A percentile compares a stretch with the other conserved stretches of the same genome.
These are phyloP conservation scores for Apodemus speciosus DNA, from an alignment of 2,113 vertebrate genomes.

Conservation along the genomic window DNA sequence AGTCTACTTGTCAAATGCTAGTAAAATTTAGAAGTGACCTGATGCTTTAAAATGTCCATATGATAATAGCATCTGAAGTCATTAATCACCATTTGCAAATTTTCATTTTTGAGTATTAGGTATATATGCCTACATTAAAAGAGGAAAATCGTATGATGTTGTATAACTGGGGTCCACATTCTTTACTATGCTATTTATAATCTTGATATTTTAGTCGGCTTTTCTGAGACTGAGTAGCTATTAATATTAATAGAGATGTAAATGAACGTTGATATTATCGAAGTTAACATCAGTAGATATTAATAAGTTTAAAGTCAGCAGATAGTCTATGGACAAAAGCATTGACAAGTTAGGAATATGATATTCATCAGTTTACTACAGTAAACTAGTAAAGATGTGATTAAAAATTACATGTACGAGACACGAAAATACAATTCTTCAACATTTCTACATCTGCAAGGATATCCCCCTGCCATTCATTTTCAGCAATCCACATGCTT, in stretches of 20 bases:
- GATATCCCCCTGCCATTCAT: neutral
- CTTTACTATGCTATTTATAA: conserved; percentile 9
- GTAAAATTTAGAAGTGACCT: conserved; percentile 61
- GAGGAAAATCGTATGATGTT: neutral
- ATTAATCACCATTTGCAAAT: neutral
- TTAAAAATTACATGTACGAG: conserved; percentile 28
- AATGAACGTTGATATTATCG: neutral
- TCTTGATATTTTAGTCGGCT: neutral
- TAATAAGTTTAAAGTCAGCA: conserved; percentile 4
- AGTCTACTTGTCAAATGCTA: conserved; percentile 71
- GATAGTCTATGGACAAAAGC: neutral
- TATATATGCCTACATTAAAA: neutral
- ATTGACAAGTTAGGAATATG: neutral
- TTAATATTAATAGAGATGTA: neutral
- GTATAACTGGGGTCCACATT: neutral
- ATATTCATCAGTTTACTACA: neutral
- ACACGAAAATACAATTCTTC: conserved; percentile 4
- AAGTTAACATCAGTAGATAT: neutral
- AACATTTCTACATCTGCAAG: conserved; percentile 7
- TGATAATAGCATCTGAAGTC: conserved; percentile 9
- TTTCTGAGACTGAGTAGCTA: neutral
- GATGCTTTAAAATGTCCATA: conserved; percentile 59
- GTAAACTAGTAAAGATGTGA: neutral
- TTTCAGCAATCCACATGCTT: neutral
- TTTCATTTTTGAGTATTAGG: neutral